Evolutionary conservation across 2,797 vertebrate species (phyloP), one percentile per base, ranked within the genome.

Genomic region (Gobionotothen gibberifrons): DNA sequence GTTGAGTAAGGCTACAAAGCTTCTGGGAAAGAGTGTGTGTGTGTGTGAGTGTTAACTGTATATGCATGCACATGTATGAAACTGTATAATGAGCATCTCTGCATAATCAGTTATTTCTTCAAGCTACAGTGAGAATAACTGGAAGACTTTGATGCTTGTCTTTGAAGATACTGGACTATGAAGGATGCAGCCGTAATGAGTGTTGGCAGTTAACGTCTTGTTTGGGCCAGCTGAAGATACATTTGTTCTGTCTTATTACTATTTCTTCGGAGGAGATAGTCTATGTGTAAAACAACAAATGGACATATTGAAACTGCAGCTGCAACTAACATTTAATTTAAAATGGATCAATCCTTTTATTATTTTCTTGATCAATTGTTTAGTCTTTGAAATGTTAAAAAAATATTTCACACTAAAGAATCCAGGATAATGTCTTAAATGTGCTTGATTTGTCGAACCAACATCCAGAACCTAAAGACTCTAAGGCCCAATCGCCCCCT

Each of bases 81-180:
- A 26, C 40, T 74, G 49, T 40, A 39, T 69, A 77, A 78, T 74
- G 65, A 78, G 52, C 40, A 48, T 51, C 59, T 29, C 51, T 65
- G 57, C 42, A 69, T 82, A 69, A 79, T 74, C 29, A 52, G 43
- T 63, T 21, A 56, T 51, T 72, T 72, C 54, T 62, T 6, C 0
- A 2, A 75, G 76, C 70, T 47, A 69, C 48, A 74, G 52, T 29
- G 29, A 61, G 40, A 72, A 66, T 13, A 64, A 63, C 44, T 61
- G 43, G 16, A 60, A 60, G 55, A 49, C 69, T 26, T 48, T 48
- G 47, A 54, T 14, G 17, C 12, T 42, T 6, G 36, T 39, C 48
- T 67, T 71, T 68, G 69, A 72, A 79, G 49, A 71, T 12, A 58
- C 52, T 42, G 15, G 10, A 16, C 53, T 17, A 46, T 82, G 14